Evolutionary conservation across 35 echinoderm and acorn worm genomes (phyloP).

Genomic region (Heliocidaris tuberculata): DNA sequence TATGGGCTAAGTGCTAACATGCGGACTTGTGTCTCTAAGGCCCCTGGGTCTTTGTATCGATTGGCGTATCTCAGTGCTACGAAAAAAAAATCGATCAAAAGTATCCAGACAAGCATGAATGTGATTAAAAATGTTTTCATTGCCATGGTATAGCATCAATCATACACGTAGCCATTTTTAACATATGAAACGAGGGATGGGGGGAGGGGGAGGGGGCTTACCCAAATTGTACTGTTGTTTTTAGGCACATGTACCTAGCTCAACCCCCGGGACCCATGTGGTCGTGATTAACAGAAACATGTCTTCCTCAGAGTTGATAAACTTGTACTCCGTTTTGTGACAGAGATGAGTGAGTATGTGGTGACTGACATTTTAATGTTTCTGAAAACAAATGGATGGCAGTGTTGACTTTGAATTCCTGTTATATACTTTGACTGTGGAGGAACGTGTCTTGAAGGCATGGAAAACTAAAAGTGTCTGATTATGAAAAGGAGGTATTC

Average conservation of each 20-base stretch:
- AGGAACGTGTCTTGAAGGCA: too few relatives aligned
- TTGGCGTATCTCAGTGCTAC: not conserved
- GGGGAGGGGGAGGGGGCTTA: not conserved
- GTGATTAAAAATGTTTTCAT: not conserved
- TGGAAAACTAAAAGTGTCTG: too few relatives aligned
- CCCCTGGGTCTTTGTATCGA: not conserved
- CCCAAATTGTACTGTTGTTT: not conserved
- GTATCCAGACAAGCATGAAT: not conserved
- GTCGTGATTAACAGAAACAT: not conserved
- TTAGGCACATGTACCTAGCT: not conserved
- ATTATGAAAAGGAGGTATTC: too few relatives aligned
- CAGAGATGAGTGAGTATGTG: not conserved
- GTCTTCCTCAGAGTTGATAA: not conserved
- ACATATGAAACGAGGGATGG: too few relatives aligned
- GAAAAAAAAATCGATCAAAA: not conserved
- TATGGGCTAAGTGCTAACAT: conserved; percentile 7
- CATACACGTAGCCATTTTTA: not conserved
- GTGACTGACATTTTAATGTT: not conserved
- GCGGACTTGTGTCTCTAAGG: not conserved
- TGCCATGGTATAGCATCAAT: not conserved
- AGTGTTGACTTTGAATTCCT: too few relatives aligned
- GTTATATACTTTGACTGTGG: too few relatives aligned
- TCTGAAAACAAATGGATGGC: not conserved
- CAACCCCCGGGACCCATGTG: not conserved
- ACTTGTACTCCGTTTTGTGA: not conserved